These are phyloP conservation scores for Solen grandis DNA, from an alignment of 1,140 invertebrate species.

Conservation along the genomic window DNA sequence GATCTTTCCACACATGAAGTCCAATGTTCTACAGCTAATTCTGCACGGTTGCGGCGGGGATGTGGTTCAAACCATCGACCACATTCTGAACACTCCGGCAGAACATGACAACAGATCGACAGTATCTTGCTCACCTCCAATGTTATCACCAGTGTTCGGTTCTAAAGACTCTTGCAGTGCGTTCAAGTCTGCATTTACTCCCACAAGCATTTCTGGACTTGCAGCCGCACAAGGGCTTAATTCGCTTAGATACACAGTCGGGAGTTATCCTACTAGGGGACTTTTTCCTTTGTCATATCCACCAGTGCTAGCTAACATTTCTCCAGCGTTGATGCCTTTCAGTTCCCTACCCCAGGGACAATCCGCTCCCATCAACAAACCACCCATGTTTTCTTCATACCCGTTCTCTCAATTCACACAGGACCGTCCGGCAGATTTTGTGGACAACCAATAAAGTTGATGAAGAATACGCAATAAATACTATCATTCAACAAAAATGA, in stretches of 20 bases:
- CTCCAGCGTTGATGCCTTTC: not conserved
- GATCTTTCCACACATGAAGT: conserved; percentile 92
- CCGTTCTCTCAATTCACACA: conserved; percentile 48
- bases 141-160: conserved; percentile 48
- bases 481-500: too few species aligned
- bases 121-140: not conserved
- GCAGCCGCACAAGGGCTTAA: conserved; percentile 55
- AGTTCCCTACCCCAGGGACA: not conserved
- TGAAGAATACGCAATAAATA: too few species aligned
- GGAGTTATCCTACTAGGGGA: conserved; percentile 53
- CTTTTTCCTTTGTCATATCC: conserved; percentile 67
- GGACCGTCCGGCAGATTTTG: conserved; percentile 21
- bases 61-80: conserved; percentile 94
- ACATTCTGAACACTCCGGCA: conserved; percentile 78
- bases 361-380: conserved; percentile 4
- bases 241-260: conserved; percentile 65
- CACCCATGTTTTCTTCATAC: conserved; percentile 42
- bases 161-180: conserved; percentile 34
- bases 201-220: conserved; percentile 61
- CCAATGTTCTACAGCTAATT: conserved; percentile 91
- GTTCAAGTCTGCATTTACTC: conserved; percentile 76
- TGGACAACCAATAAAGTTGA: too few species aligned
- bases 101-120: conserved; percentile 25
- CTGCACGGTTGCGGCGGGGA: conserved; percentile 89
- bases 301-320: conserved; percentile 57